Evolutionary conservation across 2,797 vertebrate genomes (phyloP), one percentile per base, ranked within the genome.

Genomic region (Simalia tracyae): DNA sequence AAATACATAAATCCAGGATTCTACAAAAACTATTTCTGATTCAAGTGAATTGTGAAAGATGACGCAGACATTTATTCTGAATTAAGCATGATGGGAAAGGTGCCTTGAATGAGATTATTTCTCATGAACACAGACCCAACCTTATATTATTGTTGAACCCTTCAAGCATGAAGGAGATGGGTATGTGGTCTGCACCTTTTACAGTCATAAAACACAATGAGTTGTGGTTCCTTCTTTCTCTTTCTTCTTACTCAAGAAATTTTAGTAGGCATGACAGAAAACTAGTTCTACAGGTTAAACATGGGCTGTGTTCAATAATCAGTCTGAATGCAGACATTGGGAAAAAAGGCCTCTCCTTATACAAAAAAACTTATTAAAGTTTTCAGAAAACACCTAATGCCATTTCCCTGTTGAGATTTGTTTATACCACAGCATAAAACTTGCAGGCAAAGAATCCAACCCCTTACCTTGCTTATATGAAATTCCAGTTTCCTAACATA

Each of bases 401-500:
- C 15, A 86, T 19, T 87, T 57, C 57, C 64, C 8, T 90, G 1
- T 26, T 22, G 85, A 76, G 0, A 56, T 81, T 50, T 63, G 4
- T 86, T 91, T 50, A 19, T 1, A 84, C 0, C 90, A 92, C 56
- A 88, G 26, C 0, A 3, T 0, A 92, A 94, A 90, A 64, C 91
- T 60, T 1, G 12, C 60, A 88, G 0, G 8, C 0, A 84, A 10
- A 61, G 14, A 81, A 59, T 0, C n/a, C 0, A 92, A 88, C 0
- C 7, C 61, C 96, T 95, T 95, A 99, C 99, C 98, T 99, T 99
- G 96, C 99, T 99, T 92, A 99, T 98, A 94, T 99, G 99, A 95
- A 99, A 99, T 88, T 99, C 99, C 95, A 99, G 17, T 95, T 99
- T 98, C 56, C 98, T 97, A 57, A 99, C 98, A 96, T 98, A 98